Evolutionary conservation across 2,113 vertebrate species (phyloP).

Genomic region (Mormyrus lacerda): DNA sequence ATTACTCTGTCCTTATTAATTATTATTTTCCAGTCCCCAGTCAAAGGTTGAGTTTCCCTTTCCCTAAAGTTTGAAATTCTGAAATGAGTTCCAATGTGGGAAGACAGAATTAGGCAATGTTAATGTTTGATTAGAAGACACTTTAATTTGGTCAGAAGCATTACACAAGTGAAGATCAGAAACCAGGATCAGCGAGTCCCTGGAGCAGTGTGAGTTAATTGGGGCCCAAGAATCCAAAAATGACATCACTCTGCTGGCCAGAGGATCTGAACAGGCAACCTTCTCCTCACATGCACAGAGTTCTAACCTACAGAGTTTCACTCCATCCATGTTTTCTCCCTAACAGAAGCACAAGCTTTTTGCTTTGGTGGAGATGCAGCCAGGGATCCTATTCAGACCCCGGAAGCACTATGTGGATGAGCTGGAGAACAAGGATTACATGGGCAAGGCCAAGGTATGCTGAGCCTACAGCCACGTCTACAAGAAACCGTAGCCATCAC

Average conservation of each 20-base stretch:
- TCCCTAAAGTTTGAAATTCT: not conserved
- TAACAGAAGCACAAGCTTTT: conserved; percentile 81
- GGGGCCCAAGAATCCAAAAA: not conserved
- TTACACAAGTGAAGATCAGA: not conserved
- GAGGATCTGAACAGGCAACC: not conserved
- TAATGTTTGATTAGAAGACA: not conserved
- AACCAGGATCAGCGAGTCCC: not conserved
- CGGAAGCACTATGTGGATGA: conserved; percentile 91
- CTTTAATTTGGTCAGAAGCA: not conserved
- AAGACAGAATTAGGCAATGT: not conserved
- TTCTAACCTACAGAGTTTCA: not conserved
- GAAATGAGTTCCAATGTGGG: not conserved
- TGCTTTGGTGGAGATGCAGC: conserved; percentile 63
- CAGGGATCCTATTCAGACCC: conserved; percentile 75
- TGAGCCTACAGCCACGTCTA: not conserved
- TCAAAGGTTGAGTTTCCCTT: not conserved
- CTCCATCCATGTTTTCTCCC: conserved; percentile 13
- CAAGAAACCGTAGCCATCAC: not conserved
- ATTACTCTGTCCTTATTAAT: not conserved
- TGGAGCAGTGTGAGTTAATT: not conserved
- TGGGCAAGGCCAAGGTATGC: conserved; percentile 86
- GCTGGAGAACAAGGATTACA: conserved; percentile 90
- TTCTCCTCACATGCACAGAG: not conserved
- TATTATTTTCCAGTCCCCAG: not conserved
- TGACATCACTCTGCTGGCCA: not conserved